Conservation (phyloP, 2,113 vertebrate genomes). For the Onychostoma macrolepis region DNA sequence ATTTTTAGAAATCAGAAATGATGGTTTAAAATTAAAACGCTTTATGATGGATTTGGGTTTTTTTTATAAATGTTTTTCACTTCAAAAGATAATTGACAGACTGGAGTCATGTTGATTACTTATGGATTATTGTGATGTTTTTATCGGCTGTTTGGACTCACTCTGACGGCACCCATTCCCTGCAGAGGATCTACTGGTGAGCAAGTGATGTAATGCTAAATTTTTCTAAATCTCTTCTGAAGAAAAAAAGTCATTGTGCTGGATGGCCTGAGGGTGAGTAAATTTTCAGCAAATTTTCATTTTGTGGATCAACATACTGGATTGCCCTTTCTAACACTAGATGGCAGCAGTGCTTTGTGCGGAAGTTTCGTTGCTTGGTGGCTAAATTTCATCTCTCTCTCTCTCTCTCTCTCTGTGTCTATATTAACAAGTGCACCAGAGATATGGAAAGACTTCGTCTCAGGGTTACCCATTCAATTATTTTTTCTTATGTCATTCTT, state of each 20-base stretch:
- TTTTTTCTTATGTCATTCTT: neutral
- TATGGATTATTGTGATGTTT: neutral
- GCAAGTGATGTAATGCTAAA: neutral
- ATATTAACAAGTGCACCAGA: neutral
- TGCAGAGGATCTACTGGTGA: too few species aligned
- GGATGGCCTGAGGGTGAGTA: neutral
- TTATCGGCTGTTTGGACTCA: neutral
- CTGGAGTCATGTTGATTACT: neutral
- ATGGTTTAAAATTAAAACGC: neutral
- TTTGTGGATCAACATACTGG: neutral
- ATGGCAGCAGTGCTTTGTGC: conserved; percentile 38
- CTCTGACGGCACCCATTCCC: too few species aligned
- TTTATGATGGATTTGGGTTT: neutral
- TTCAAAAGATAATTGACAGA: neutral
- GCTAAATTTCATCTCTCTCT: neutral
- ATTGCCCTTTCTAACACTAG: conserved; percentile 26
- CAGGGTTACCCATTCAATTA: neutral
- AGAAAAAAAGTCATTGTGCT: too few species aligned
- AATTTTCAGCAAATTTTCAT: neutral
- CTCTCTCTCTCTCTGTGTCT: neutral
- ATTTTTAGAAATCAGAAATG: neutral
- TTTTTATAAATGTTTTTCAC: too few species aligned
- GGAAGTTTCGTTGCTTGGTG: neutral
- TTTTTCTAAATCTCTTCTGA: neutral
- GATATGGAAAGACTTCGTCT: neutral